Percentiles rank a stretch among this genome's conserved stretches.
These are phyloP conservation scores for Epinephelus cyanopodus DNA, from an alignment of 2,113 vertebrate genomes.

Conservation along the genomic window DNA sequence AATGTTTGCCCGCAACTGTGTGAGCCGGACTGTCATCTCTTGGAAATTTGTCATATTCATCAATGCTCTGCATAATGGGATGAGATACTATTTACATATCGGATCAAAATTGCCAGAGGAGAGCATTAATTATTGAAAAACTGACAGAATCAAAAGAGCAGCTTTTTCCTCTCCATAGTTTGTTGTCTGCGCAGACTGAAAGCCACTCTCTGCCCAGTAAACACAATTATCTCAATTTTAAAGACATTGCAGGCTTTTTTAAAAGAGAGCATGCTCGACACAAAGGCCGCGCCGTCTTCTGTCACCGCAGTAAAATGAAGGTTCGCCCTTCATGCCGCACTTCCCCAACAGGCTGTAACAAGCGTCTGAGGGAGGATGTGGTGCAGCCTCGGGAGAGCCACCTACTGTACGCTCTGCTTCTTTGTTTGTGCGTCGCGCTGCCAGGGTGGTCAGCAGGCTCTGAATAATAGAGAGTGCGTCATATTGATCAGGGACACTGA, in stretches of 20 bases:
- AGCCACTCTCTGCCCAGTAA: conserved; percentile 74
- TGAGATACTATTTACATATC: conserved; percentile 83
- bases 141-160: conserved; percentile 81
- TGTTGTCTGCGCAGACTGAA: conserved; percentile 79
- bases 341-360: conserved; percentile 52
- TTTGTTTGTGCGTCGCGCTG: conserved; percentile 36
- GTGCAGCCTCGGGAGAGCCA: conserved; percentile 46
- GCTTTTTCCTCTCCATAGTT: conserved; percentile 65
- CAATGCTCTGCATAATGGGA: conserved; percentile 77
- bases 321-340: conserved; percentile 45
- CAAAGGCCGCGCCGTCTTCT: conserved; percentile 62
- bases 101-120: conserved; percentile 81
- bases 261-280: conserved; percentile 39
- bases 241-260: conserved; percentile 59
- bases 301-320: conserved; percentile 47
- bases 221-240: conserved; percentile 87
- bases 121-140: conserved; percentile 85
- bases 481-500: conserved; percentile 59
- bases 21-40: conserved; percentile 78
- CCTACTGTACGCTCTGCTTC: conserved; percentile 28
- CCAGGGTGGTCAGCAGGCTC: conserved; percentile 34
- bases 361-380: conserved; percentile 24
- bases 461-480: conserved; percentile 47
- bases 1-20: conserved; percentile 61
- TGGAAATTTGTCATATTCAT: conserved; percentile 80